Evolutionary conservation across 30 jellyfish, hydroid and myxozoan genomes (phyloP), one percentile per base, ranked within the genome.

Genomic region (Kudoa iwatai): DNA sequence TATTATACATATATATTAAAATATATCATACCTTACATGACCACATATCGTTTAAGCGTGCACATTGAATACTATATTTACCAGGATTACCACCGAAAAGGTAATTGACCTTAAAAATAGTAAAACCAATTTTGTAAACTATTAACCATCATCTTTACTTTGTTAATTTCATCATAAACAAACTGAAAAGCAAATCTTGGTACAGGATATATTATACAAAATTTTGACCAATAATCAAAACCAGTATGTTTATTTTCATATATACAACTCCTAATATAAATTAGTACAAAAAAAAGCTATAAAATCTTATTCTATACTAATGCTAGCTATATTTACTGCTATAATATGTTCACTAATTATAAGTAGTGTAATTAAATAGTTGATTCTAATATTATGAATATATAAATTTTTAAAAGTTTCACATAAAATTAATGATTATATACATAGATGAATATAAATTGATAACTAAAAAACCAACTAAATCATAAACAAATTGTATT

Each of bases 11-110:
- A n/a, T n/a, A n/a, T n/a, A n/a, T n/a, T n/a, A 38, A 24, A 16
- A 36, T 7, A 17, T 15, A 36, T 18, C 46, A 17, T 34, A 66
- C 89, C 63, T 58, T 66, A 11, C 58, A 33, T 63, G 42, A 48
- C 89, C 89, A 66, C 39, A 66, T 57, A 44, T 66, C 89, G 33
- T 66, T 84, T 42, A 66, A 52, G 15, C 89, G 48, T 57, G 53
- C 35, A 25, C 53, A 57, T 24, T 60, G 61, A 11, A 65, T 50
- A 35, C 59, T 53, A 4, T 82, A 46, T 23, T 53, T 53, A 4
- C 89, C 89, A 35, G 89, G 89, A 25, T 66, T 66, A 1, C 89
- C 89, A 33, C 89, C 89, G 53, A 66, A 66, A 26, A 66, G 22
- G 39, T 40, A 66, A 43, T 66, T 84, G 13, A 49, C 53, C 89